A percentile compares a stretch with the other conserved stretches of the same genome.
phyloP scores from a whole-genome alignment of 2,888 invertebrate species.

The Laothoe populi region DNA sequence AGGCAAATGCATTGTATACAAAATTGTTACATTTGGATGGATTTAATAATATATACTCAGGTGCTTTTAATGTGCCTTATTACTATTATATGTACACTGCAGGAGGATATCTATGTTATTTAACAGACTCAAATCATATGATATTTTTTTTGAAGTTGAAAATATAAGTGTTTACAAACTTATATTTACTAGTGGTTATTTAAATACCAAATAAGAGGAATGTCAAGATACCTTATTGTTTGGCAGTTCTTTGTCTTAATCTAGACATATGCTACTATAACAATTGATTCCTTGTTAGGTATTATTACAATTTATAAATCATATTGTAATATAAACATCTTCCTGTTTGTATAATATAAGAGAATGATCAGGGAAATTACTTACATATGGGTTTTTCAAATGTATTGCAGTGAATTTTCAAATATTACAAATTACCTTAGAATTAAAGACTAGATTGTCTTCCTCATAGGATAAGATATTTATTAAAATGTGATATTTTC shows the following conservation, averaged over 20 bases:
- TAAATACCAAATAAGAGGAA: too few species aligned
- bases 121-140: neutral
- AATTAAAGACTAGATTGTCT: slow-evolving; percentile 39
- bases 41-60: slow-evolving; percentile 8
- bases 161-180: neutral
- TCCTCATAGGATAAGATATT: slow-evolving; percentile 48
- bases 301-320: neutral
- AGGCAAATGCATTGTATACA: neutral
- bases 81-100: neutral
- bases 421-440: neutral
- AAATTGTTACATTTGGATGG: neutral
- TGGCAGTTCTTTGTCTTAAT: too few species aligned
- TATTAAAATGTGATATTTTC: slow-evolving; percentile 53
- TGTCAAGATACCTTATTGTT: too few species aligned
- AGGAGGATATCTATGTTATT: neutral
- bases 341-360: neutral
- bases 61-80: neutral
- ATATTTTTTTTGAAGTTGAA: neutral
- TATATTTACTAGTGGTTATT: too few species aligned
- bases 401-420: neutral
- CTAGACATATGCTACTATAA: too few species aligned
- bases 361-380: neutral
- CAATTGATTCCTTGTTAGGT: too few species aligned
- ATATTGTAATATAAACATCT: neutral
- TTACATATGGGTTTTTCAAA: neutral